phyloP scores from a whole-genome alignment of 2,797 vertebrate species.

The Chelonia mydas region DNA sequence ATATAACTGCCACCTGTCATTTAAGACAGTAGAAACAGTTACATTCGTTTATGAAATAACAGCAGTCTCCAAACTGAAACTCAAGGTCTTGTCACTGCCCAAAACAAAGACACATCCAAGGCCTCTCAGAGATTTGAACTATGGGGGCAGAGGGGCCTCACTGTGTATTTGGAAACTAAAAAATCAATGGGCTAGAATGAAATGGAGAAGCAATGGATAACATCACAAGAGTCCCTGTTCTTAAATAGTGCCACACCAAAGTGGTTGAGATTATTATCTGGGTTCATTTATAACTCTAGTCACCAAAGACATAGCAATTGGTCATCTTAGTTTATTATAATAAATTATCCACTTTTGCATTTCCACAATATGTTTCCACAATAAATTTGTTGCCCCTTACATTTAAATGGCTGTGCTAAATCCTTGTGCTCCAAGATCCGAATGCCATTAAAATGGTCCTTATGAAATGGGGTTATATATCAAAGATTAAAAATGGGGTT shows the following conservation, averaged over 20 bases:
- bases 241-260: background rate
- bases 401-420: constrained; percentile 16
- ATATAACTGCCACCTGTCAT: background rate
- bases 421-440: background rate
- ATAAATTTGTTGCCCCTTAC: background rate
- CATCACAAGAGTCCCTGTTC: background rate
- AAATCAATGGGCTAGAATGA: background rate
- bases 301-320: background rate
- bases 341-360: background rate
- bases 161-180: background rate
- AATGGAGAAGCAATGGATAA: background rate
- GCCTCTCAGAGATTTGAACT: background rate
- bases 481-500: background rate
- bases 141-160: background rate
- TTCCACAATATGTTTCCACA: background rate
- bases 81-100: background rate
- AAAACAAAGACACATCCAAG: background rate
- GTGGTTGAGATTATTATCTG: background rate
- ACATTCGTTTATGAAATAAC: background rate
- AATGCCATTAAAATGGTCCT: background rate
- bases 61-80: background rate
- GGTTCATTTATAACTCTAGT: background rate
- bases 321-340: background rate
- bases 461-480: background rate
- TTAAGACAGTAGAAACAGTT: background rate